Base-by-base conservation (phyloP, 1,140 invertebrate genomes). In the Lucilia sericata region DNA sequence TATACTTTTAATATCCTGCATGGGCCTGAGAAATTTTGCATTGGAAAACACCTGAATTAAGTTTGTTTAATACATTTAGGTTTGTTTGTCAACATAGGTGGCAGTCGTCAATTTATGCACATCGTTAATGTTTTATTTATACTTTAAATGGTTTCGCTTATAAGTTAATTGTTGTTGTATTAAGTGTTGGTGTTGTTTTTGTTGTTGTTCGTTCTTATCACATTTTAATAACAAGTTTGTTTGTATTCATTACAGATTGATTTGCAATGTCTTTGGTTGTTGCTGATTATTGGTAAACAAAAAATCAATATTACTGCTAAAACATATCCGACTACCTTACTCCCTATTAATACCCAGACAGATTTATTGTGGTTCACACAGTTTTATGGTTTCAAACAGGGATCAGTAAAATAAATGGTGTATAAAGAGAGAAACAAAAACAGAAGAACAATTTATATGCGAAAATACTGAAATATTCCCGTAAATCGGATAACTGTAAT, bases 211-310 rank as follows among this genome's bases (percentile, higher is more conserved):
- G 5, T 80, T 76, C 17, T 76, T 76, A 42, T 76, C 74, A 14
- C 7, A n/a, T n/a, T 76, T 49, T 49, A 75, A 78, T 78, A 80
- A 80, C 42, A 80, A 47, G 2, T 5, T 36, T 80, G 34, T 80
- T 49, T 80, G 10, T 47, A 80, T 49, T 47, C 19, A 42, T 51
- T 21, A 49, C 42, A 80, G 76, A 80, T 80, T 80, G 76, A 80
- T 80, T 80, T 80, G 76, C 25, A 80, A 80, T 80, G 76, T n/a
- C 9, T 70, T 21, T 21, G 13, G 51, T 55, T 42, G 10, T 42
- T 42, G 42, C 0, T 42, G 25, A 30, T 30, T 30, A 30, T 30
- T 30, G 25, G 25, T 30, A 30, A 30, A 30, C 25, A 30, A 30
- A 30, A 30, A 30, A 30, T 30, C 25, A 30, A 30, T 30, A 30